Percentiles rank a stretch among this genome's conserved stretches.
phyloP scores from a whole-genome alignment of 2,888 invertebrate species.

The Magallana nippona region DNA sequence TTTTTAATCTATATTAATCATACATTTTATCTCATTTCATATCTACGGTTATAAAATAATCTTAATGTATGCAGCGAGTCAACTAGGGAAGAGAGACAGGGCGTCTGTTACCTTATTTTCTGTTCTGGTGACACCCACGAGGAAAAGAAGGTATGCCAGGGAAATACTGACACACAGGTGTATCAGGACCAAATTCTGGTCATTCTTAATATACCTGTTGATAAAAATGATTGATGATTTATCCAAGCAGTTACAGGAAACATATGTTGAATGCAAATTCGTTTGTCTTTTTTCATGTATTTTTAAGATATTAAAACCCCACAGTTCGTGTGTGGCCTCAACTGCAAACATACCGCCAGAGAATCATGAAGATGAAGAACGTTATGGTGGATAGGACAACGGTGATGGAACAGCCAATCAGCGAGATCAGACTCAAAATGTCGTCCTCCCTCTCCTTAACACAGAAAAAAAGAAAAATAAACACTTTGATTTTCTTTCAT shows the following conservation, averaged over 20 bases:
- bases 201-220: constrained; percentile 31
- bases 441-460: neutral
- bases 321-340: neutral
- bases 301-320: no score
- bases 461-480: no score
- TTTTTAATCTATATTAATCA: no score
- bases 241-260: no score
- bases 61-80: no score
- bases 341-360: constrained; percentile 12
- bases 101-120: constrained; percentile 23
- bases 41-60: no score
- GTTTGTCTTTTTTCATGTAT: no score
- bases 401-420: constrained; percentile 35
- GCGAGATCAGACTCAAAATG: neutral
- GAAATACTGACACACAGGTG: constrained; percentile 8
- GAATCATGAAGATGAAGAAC: constrained; percentile 18
- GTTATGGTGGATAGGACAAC: constrained; percentile 3
- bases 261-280: no score
- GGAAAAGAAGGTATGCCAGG: constrained; percentile 23
- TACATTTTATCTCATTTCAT: no score
- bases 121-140: constrained; percentile 21
- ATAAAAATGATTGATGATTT: no score
- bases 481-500: neutral
- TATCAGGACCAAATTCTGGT: constrained; percentile 19
- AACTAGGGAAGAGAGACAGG: no score